Conservation (phyloP, 2,113 vertebrate genomes). For the Cyanoliseus patagonus region DNA sequence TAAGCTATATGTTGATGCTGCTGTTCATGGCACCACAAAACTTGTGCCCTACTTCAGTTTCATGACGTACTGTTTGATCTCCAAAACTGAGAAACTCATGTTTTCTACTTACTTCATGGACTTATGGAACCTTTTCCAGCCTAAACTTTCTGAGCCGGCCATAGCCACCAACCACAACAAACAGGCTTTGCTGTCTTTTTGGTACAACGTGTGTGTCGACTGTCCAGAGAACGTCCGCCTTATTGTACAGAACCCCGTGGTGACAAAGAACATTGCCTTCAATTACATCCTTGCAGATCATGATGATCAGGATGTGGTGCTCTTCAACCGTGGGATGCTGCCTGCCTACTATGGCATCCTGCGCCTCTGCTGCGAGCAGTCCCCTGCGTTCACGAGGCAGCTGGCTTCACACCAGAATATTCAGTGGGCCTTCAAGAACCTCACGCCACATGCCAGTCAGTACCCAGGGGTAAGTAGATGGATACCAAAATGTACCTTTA, state of each 20-base stretch:
- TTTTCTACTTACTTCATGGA: slow-evolving; percentile 99
- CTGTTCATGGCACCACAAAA: slow-evolving; percentile 97
- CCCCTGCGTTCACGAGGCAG: slow-evolving; percentile 93
- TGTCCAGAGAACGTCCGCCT: slow-evolving; percentile 97
- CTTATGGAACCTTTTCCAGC: slow-evolving; percentile 99
- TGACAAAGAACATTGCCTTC: slow-evolving; percentile 99
- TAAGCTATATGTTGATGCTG: slow-evolving; percentile 97
- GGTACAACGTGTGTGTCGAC: slow-evolving; percentile 98
- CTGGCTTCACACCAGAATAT: slow-evolving; percentile 99
- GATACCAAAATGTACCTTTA: not conserved
- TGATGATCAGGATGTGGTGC: slow-evolving; percentile 99
- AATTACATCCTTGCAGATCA: slow-evolving; percentile 99
- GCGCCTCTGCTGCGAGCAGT: slow-evolving; percentile 97
- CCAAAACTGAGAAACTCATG: slow-evolving; percentile 99
- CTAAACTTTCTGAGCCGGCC: slow-evolving; percentile 96
- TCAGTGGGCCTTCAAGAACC: slow-evolving; percentile 99
- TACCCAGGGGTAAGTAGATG: slow-evolving; percentile 90
- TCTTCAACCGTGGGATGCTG: slow-evolving; percentile 98
- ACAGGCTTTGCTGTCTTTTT: slow-evolving; percentile 97
- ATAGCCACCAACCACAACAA: slow-evolving; percentile 99
- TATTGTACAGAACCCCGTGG: slow-evolving; percentile 97
- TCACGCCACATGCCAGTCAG: slow-evolving; percentile 98
- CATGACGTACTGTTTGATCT: slow-evolving; percentile 99
- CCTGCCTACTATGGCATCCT: slow-evolving; percentile 98
- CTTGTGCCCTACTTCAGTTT: slow-evolving; percentile 99